Conservation (phyloP, 2,797 vertebrate genomes). For the Rhabdophis nuchalis region DNA sequence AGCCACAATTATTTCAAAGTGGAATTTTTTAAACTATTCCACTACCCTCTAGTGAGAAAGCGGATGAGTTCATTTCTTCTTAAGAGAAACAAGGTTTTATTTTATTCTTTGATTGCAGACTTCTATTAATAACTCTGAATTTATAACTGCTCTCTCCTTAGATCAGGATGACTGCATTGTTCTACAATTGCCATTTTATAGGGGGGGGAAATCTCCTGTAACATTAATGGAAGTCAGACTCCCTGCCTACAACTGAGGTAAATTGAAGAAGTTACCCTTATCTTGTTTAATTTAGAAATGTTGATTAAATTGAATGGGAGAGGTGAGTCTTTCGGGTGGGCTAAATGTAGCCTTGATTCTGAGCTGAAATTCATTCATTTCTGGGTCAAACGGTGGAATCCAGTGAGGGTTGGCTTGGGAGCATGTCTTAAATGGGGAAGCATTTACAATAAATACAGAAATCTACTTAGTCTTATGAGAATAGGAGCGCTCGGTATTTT, state of each 20-base stretch:
- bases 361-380: not conserved
- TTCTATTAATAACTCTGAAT: conserved; percentile 27
- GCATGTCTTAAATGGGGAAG: not conserved
- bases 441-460: not conserved
- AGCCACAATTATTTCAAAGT: conserved; percentile 11
- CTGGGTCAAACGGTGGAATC: not conserved
- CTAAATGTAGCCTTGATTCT: not conserved
- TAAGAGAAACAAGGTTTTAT: conserved; percentile 13
- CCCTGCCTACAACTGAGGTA: not conserved
- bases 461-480: not conserved
- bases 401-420: not conserved
- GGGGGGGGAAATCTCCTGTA: not conserved
- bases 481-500: not conserved
- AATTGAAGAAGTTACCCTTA: not conserved
- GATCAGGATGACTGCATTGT: not conserved
- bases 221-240: not conserved
- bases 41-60: conserved; percentile 23
- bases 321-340: not conserved
- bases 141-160: conserved; percentile 36
- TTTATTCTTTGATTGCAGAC: conserved; percentile 21
- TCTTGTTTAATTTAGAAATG: not conserved
- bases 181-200: conserved; percentile 8
- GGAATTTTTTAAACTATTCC: conserved; percentile 18
- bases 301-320: not conserved
- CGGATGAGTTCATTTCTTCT: conserved; percentile 37